Evolutionary conservation across 1,140 invertebrate species (phyloP).

Genomic region (Thaumetopoea pityocampa): DNA sequence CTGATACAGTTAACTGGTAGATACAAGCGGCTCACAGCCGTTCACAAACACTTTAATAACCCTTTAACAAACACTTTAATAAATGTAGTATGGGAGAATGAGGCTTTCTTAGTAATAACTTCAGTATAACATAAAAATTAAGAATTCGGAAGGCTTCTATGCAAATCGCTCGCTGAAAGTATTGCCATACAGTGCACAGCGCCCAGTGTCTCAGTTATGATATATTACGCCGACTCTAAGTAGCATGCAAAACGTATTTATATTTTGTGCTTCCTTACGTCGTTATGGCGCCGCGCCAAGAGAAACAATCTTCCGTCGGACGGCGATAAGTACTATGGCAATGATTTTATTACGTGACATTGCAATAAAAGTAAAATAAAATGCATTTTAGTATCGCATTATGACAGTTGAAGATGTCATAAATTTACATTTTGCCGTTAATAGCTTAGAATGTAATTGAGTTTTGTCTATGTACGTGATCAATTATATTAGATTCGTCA

Average conservation of each 20-base stretch:
- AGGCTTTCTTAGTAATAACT: too few species aligned
- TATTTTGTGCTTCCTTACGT: conserved; percentile 70
- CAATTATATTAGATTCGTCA: too few species aligned
- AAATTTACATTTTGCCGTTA: too few species aligned
- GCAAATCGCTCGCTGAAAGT: conserved; percentile 16
- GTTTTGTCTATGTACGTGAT: too few species aligned
- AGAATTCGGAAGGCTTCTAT: too few species aligned
- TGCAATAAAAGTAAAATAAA: conserved; percentile 51
- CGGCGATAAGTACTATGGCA: conserved; percentile 52
- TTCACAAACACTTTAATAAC: too few species aligned
- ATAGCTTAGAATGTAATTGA: too few species aligned
- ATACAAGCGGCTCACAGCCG: too few species aligned
- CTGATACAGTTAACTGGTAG: too few species aligned
- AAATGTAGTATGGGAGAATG: too few species aligned
- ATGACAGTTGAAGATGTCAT: conserved; percentile 9
- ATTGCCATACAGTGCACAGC: conserved; percentile 38
- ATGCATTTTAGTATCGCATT: conserved; percentile 11
- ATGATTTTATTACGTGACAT: conserved; percentile 62
- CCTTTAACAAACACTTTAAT: too few species aligned
- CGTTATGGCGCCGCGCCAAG: conserved; percentile 67
- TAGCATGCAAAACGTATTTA: conserved; percentile 72
- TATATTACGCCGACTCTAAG: conserved; percentile 65
- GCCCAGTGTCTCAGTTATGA: conserved; percentile 47
- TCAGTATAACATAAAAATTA: too few species aligned
- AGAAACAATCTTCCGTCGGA: conserved; percentile 65